Evolutionary conservation across 2,888 invertebrate genomes (phyloP).

Genomic region (Antheraea yamamai): DNA sequence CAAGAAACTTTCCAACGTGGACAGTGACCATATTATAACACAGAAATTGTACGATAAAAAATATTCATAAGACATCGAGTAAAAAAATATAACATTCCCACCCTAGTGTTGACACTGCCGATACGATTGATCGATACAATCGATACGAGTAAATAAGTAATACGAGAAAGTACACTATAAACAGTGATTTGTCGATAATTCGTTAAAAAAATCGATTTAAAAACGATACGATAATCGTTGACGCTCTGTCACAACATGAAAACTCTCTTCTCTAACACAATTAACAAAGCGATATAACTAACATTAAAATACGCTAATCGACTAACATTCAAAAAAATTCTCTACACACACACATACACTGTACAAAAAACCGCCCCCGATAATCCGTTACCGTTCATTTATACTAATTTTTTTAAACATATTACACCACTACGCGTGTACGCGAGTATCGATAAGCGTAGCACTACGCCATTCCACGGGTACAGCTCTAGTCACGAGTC

Average conservation of each 20-base stretch:
- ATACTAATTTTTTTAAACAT: neutral
- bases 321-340: conserved; percentile 46
- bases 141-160: too few relatives aligned
- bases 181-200: neutral
- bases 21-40: neutral
- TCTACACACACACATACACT: conserved; percentile 38
- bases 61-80: too few relatives aligned
- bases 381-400: conserved; percentile 33
- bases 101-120: neutral
- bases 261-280: neutral
- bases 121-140: neutral
- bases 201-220: neutral
- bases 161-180: neutral
- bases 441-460: neutral
- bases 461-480: neutral
- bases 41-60: neutral
- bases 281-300: conserved; percentile 19
- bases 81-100: too few relatives aligned
- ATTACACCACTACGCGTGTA: neutral
- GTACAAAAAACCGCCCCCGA: conserved; percentile 39
- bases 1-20: neutral
- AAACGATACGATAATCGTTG: neutral
- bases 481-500: neutral
- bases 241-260: neutral
- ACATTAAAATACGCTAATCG: conserved; percentile 35